Evolutionary conservation across 1,140 invertebrate genomes (phyloP), one percentile per base, ranked within the genome.

Genomic region (Eueides isabella): DNA sequence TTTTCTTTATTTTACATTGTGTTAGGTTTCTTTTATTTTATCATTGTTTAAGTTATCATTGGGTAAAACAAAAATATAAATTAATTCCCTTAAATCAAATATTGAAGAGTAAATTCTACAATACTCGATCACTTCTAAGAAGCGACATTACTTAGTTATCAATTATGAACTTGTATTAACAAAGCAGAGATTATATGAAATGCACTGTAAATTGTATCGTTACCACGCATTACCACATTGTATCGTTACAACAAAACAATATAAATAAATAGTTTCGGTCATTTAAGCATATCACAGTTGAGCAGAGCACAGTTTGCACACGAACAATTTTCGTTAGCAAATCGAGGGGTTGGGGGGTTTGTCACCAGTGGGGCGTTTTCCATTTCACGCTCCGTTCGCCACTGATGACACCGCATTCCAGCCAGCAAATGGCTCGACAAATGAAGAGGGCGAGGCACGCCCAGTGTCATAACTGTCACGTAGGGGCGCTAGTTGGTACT

Each of bases 331-430:
- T 89, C 86, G 90, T 90, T 90, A 88, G 85, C 84, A 78, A 55
- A 82, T 74, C 80, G 81, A 83, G 73, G 80, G 83, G 74, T 80
- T 67, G 69, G 70, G 72, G 41, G 66, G 64, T 78, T 79, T 86
- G 86, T 87, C 85, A 87, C 85, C 62, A 81, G 73, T 78, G 86
- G 90, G 91, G 91, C 88, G 88, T 92, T 87, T 92, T 91, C 91
- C 86, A 92, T 92, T 92, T 86, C 89, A 91, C 91, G 91, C 88
- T 89, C 86, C 86, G 87, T 86, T 91, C 85, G 76, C 62, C 83
- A 75, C 90, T 92, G 91, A 92, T 92, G 91, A 92, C 91, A 89
- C 84, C 85, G 89, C 91, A 92, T 92, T 91, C 91, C 91, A 72
- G 64, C 76, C 79, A 84, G 79, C 86, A 91, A 92, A 92, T 92